Evolutionary conservation across 2,113 vertebrate species (phyloP).

Genomic region (Pica pica): DNA sequence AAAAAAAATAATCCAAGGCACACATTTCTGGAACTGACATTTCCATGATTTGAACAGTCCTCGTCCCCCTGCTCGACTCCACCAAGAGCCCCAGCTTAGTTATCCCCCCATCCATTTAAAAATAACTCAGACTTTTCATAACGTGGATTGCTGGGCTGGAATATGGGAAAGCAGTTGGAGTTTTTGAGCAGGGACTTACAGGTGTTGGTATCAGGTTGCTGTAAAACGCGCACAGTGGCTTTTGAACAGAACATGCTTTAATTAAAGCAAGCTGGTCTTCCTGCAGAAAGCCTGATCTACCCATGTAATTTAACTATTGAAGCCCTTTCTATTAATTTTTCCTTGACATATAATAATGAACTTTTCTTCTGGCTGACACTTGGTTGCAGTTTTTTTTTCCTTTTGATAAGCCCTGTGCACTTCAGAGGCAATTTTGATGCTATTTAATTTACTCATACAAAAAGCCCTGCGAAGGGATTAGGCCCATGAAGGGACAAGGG

Average conservation of each 20-base stretch:
- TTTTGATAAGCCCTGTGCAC: not conserved
- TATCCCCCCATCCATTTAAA: not conserved
- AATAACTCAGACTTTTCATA: not conserved
- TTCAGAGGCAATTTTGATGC: not conserved
- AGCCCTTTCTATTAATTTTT: slow-evolving; percentile 32
- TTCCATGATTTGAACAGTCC: not conserved
- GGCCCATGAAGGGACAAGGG: not conserved
- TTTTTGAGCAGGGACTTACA: not conserved
- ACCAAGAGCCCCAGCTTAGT: not conserved
- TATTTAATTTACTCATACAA: not conserved
- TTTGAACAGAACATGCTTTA: not conserved
- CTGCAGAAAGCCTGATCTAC: not conserved
- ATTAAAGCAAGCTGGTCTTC: slow-evolving; percentile 35
- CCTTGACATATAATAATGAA: slow-evolving; percentile 5
- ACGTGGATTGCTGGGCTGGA: not conserved
- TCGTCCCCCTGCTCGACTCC: not conserved
- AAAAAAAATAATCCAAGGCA: not conserved
- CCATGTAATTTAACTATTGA: slow-evolving; percentile 28
- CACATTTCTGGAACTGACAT: not conserved
- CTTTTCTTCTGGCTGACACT: not conserved
- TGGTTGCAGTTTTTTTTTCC: not conserved
- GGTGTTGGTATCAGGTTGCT: not conserved
- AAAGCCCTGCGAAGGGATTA: not conserved
- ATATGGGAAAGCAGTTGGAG: not conserved
- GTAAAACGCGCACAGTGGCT: not conserved